These are phyloP conservation scores for Okamejei kenojei DNA, from an alignment of 2,797 vertebrate genomes.

Conservation along the genomic window DNA sequence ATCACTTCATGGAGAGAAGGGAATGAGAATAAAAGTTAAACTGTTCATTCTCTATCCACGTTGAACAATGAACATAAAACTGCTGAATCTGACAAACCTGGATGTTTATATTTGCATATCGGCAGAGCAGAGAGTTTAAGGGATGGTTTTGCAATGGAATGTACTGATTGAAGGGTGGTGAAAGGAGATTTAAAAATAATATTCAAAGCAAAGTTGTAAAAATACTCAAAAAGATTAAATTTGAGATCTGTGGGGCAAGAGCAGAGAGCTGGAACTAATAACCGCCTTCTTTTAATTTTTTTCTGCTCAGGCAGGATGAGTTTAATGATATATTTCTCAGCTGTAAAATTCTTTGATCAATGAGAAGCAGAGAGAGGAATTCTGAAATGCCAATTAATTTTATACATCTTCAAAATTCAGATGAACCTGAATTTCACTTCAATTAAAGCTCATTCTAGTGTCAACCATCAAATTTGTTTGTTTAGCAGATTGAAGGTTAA, in stretches of 20 bases:
- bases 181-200: neutral
- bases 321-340: too few relatives aligned
- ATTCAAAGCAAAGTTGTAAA: neutral
- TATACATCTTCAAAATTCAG: neutral
- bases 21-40: neutral
- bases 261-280: neutral
- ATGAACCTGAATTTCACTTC: neutral
- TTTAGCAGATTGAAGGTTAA: neutral
- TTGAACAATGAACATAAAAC: neutral
- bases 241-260: neutral
- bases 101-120: neutral
- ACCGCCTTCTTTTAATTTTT: neutral
- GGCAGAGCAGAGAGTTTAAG: neutral
- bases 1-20: neutral
- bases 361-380: neutral
- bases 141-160: neutral
- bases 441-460: neutral
- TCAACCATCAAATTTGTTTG: constrained; percentile 5
- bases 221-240: neutral
- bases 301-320: neutral
- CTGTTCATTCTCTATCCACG: neutral
- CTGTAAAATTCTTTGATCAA: neutral
- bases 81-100: neutral
- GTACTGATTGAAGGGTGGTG: neutral
- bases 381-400: neutral